Evolutionary conservation across 2,113 vertebrate genomes (phyloP).

Genomic region (Nipponia nippon): DNA sequence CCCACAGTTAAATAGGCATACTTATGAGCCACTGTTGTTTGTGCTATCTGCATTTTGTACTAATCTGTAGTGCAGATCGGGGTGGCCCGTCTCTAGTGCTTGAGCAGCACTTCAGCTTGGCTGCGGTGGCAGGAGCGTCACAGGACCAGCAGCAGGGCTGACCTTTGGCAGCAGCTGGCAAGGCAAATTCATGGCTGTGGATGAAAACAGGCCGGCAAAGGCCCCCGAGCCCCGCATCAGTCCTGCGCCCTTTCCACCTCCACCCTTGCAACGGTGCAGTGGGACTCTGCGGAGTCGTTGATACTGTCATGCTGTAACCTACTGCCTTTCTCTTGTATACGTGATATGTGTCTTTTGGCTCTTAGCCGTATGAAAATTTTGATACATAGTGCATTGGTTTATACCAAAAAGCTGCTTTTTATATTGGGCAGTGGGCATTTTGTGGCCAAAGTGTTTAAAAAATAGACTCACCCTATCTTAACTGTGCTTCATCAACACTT

Average conservation of each 20-base stretch:
- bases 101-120: not conserved
- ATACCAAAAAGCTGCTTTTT: not conserved
- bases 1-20: too few relatives aligned
- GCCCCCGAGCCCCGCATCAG: accelerated
- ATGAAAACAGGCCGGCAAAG: not conserved
- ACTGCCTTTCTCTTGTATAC: accelerated
- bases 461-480: not conserved
- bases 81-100: accelerated
- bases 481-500: not conserved
- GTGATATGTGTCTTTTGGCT: not conserved
- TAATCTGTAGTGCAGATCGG: accelerated
- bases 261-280: accelerated
- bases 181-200: not conserved
- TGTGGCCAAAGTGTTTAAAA: not conserved
- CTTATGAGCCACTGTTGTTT: not conserved
- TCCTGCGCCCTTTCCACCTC: not conserved
- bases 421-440: not conserved
- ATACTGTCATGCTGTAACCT: not conserved
- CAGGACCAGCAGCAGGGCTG: not conserved
- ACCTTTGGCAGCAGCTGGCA: not conserved
- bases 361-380: not conserved
- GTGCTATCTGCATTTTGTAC: accelerated
- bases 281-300: not conserved
- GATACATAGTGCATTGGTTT: not conserved
- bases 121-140: not conserved